A percentile compares a stretch with the other conserved stretches of the same genome.
Evolutionary conservation across 2,888 invertebrate species (phyloP).

Genomic region (Sesamia inferens): DNA sequence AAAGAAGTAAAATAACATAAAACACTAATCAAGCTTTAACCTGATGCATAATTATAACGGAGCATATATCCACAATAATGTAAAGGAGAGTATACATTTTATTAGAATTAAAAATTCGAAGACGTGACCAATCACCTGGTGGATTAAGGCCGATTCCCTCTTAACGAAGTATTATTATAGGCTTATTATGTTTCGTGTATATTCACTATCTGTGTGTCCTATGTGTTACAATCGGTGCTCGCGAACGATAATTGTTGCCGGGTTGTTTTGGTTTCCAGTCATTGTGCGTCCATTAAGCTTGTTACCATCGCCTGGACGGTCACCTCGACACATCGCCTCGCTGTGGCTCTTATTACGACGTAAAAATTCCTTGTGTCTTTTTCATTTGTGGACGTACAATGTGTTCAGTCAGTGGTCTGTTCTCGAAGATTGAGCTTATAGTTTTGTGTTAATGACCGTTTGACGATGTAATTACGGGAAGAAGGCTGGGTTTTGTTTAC

Average conservation of each 20-base stretch:
- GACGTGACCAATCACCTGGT: not conserved
- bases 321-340: conserved; percentile 42
- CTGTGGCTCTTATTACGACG: conserved; percentile 29
- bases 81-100: too few species aligned
- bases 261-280: conserved; percentile 80
- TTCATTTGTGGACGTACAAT: conserved; percentile 1
- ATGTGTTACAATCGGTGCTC: conserved; percentile 65
- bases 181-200: not conserved
- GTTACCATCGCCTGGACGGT: conserved; percentile 65
- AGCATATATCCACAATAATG: too few species aligned
- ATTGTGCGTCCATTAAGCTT: conserved; percentile 76
- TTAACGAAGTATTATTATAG: not conserved
- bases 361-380: conserved; percentile 25
- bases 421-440: conserved; percentile 7
- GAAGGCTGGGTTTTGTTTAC: conserved; percentile 61
- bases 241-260: conserved; percentile 69
- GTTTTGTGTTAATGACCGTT: conserved; percentile 62
- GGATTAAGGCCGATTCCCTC: not conserved
- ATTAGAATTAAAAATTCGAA: not conserved
- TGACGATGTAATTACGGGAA: conserved; percentile 58
- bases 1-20: too few species aligned
- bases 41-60: too few species aligned
- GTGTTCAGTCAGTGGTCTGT: conserved; percentile 17
- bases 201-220: conserved; percentile 35
- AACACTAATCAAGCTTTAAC: too few species aligned